Conservation (phyloP, 2,888 invertebrate genomes). For the Trissoscelio sp. region DNA sequence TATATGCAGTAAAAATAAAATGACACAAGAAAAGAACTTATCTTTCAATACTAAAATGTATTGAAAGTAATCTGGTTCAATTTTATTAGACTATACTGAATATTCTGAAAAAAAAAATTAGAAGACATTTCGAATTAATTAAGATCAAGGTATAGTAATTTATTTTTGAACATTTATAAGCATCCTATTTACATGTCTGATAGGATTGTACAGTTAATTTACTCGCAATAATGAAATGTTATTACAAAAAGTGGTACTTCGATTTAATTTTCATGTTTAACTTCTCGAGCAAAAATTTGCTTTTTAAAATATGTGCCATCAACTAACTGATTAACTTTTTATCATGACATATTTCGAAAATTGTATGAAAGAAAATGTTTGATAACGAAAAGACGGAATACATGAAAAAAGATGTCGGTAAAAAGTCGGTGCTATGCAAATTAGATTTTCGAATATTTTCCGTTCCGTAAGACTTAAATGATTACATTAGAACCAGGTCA, state of each 20-base stretch:
- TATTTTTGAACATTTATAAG: too few species aligned
- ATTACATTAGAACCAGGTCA: conserved; percentile 44
- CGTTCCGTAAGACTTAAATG: conserved; percentile 17
- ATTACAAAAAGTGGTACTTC: too few species aligned
- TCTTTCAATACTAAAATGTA: background rate
- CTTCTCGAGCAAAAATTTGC: too few species aligned
- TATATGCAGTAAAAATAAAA: conserved; percentile 11
- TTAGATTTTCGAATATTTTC: conserved; percentile 36
- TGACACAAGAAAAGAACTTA: conserved; percentile 8
- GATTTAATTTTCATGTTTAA: too few species aligned
- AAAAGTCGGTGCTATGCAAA: conserved; percentile 32
- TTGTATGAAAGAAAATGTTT: background rate
- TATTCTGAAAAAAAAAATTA: background rate
- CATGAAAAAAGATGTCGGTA: conserved; percentile 1
- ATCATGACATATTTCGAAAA: background rate
- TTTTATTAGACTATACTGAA: background rate
- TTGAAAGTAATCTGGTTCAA: conserved; percentile 1
- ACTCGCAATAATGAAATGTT: too few species aligned
- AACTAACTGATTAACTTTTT: background rate
- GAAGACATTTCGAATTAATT: too few species aligned
- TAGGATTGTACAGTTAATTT: too few species aligned
- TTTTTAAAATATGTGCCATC: background rate
- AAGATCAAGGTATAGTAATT: too few species aligned
- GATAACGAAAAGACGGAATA: conserved; percentile 1
- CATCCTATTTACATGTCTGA: too few species aligned